Base-by-base conservation (phyloP, 2,888 invertebrate genomes). In the Amphipoea lucens region DNA sequence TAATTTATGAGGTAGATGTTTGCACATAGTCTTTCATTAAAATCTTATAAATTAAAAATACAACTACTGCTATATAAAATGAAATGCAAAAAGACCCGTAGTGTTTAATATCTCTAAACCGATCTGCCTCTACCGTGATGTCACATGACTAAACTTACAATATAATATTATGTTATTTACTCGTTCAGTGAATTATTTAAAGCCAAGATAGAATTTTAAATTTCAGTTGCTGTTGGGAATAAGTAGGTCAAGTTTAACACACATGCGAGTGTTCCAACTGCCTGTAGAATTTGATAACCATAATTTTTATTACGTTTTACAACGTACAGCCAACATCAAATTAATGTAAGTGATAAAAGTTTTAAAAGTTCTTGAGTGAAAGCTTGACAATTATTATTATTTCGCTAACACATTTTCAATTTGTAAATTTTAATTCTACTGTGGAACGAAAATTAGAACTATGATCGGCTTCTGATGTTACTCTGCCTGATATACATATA, bases 1-100 rank as follows among this genome's bases (percentile, higher is more conserved):
- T 95, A 96, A 95, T 95, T 94, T 96, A 96, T 96, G 96, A 97
- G 96, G 96, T 97, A 97, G 96, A 96, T 96, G 96, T 94, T 96
- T 97, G 92, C 96, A 94, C 95, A 95, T 95, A 96, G 96, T 96
- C 96, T 95, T 95, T 95, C 92, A 89, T 95, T 94, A 93, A 92
- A 94, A 93, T 91, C 94, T 95, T 95, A 96, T 90, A 92, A 92
- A 92, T 94, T 84, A 82, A 79, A 95, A 92, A 89, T 94, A 87
- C 54, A 90, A 90, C 91, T 93, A 92, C 89, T 91, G 90, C 91
- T 90, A 92, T 91, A 92, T 92, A 92, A 92, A 87, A 84, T 86
- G 93, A 93, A 94, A 92, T 90, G 89, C 89, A 91, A 91, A 87
- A 92, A 92, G 86, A 94, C 94, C 94, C 94, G 94, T 94, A 94